phyloP scores from a whole-genome alignment of 2,113 vertebrate genomes.

The Vicugna pacos region DNA sequence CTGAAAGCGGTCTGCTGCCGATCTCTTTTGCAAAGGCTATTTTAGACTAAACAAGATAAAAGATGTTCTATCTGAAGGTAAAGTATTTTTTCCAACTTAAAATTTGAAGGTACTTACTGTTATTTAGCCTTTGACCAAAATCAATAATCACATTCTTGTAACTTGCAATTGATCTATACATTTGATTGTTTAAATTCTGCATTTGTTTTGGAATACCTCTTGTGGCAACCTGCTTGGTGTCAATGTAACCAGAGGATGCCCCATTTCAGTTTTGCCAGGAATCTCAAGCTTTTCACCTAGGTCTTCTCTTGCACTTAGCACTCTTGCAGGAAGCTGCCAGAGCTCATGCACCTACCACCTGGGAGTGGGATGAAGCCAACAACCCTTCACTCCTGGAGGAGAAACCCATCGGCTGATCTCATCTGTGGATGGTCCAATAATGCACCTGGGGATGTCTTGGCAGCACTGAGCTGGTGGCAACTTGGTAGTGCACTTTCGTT shows the following conservation, averaged over 20 bases:
- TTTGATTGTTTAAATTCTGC: neutral
- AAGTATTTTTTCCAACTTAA: neutral
- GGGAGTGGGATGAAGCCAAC: neutral
- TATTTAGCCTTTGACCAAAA: neutral
- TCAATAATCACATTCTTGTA: neutral
- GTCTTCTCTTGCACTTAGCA: neutral
- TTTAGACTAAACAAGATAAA: conserved; percentile 2
- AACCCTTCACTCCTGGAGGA: neutral
- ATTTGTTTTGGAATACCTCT: neutral
- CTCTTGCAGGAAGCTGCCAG: neutral
- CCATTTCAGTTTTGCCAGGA: neutral
- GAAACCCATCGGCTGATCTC: neutral
- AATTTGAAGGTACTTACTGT: neutral
- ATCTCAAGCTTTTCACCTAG: neutral
- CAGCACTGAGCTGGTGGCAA: neutral
- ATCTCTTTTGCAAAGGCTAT: neutral
- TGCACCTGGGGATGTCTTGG: neutral
- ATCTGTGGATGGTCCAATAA: neutral
- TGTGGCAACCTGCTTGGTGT: neutral
- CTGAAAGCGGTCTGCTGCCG: neutral
- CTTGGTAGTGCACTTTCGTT: neutral
- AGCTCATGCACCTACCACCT: neutral
- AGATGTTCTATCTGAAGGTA: neutral
- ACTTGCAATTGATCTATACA: neutral
- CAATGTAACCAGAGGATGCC: neutral